These are phyloP conservation scores for Eledona agricola DNA, from an alignment of 2,888 invertebrate genomes.

Conservation along the genomic window DNA sequence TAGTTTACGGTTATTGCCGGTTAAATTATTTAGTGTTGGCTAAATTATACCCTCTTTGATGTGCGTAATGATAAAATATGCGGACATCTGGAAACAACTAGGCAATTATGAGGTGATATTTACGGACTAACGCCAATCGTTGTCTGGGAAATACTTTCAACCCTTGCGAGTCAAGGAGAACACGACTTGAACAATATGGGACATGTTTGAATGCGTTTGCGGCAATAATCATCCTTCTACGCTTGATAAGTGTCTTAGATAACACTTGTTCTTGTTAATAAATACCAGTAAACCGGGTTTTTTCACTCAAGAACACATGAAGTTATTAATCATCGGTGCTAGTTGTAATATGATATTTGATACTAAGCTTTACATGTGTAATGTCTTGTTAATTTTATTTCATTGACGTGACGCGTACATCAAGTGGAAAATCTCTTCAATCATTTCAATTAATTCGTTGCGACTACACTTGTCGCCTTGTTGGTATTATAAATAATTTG, in stretches of 20 bases:
- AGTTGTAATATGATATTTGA: slow-evolving; percentile 28
- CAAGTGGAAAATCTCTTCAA: slow-evolving; percentile 15
- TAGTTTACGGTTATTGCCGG: slow-evolving; percentile 50
- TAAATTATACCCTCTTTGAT: slow-evolving; percentile 53
- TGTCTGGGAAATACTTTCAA: slow-evolving; percentile 14
- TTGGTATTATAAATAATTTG: slow-evolving; percentile 7
- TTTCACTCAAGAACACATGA: slow-evolving; percentile 18
- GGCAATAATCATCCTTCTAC: slow-evolving; percentile 1
- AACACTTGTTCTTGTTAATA: slow-evolving; percentile 10
- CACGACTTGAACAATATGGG: no score
- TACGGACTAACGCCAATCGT: slow-evolving; percentile 27
- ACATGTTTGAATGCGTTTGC: no score
- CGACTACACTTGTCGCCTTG: no score
- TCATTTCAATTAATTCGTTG: slow-evolving; percentile 8
- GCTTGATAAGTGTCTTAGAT: slow-evolving; percentile 11
- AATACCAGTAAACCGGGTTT: slow-evolving; percentile 13
- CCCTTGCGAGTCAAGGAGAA: no score
- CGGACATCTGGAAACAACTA: slow-evolving; percentile 50
- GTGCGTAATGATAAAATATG: slow-evolving; percentile 41
- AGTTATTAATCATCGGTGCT: slow-evolving; percentile 30
- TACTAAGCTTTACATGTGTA: slow-evolving; percentile 26
- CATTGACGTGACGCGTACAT: slow-evolving; percentile 25
- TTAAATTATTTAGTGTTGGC: slow-evolving; percentile 48
- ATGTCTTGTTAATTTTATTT: slow-evolving; percentile 27
- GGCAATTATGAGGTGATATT: slow-evolving; percentile 40